A percentile compares a stretch with the other conserved stretches of the same genome.
Evolutionary conservation across 2,888 invertebrate genomes (phyloP).

Genomic region (Boloria euphrosyne): DNA sequence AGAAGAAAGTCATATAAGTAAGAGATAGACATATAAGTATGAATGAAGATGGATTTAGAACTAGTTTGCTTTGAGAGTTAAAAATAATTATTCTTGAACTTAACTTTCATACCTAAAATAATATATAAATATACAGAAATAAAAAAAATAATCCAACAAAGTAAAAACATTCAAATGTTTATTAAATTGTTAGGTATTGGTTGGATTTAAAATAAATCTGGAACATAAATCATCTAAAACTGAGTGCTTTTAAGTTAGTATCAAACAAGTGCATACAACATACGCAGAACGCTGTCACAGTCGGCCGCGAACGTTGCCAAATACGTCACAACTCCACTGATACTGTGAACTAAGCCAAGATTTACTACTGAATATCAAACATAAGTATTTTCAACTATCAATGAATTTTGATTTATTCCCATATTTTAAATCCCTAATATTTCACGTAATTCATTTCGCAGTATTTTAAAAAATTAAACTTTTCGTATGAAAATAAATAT

Average conservation of each 20-base stretch:
- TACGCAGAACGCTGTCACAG: constrained; percentile 64
- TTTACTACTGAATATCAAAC: constrained; percentile 31
- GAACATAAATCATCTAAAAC: constrained; percentile 28
- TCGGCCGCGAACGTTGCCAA: constrained; percentile 74
- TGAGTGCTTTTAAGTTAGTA: constrained; percentile 27
- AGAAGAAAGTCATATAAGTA: too few species aligned
- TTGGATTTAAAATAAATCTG: constrained; percentile 6
- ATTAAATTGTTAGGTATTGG: background rate
- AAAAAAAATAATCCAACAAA: too few species aligned
- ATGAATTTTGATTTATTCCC: constrained; percentile 18
- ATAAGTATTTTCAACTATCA: constrained; percentile 20
- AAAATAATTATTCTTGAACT: too few species aligned
- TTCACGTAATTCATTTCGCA: constrained; percentile 12
- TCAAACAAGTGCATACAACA: constrained; percentile 44
- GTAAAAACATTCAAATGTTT: background rate
- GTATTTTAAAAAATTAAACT: constrained; percentile 6
- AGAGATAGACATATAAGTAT: too few species aligned
- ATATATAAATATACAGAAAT: too few species aligned
- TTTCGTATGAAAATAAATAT: background rate
- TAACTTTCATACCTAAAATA: too few species aligned
- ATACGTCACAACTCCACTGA: constrained; percentile 72
- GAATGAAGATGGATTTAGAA: too few species aligned
- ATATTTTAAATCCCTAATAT: constrained; percentile 12
- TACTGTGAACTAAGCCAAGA: constrained; percentile 34
- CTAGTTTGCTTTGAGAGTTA: too few species aligned